phyloP scores from a whole-genome alignment of 2,113 vertebrate species.

The Corynorhinus townsendii region DNA sequence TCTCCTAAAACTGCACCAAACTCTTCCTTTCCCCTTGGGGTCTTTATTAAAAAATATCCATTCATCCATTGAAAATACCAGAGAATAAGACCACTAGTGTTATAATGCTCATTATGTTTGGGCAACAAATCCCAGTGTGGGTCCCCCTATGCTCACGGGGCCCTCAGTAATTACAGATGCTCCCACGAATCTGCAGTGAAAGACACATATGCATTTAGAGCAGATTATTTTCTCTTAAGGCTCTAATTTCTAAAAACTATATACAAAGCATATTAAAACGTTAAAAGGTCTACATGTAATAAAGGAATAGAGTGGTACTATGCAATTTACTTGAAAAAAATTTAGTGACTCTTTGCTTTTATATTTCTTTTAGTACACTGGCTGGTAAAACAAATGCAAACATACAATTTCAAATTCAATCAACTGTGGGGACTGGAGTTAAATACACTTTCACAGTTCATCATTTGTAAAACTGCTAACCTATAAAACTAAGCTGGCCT shows the following conservation, averaged over 20 bases:
- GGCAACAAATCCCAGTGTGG: neutral
- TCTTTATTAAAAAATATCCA: neutral
- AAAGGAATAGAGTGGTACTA: neutral
- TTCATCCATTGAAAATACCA: neutral
- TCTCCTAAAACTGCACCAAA: neutral
- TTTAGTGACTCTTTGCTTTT: neutral
- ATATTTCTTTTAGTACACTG: neutral
- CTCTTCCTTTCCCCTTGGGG: neutral
- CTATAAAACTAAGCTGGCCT: conserved; percentile 28
- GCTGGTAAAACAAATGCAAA: conserved; percentile 17
- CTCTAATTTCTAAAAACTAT: neutral
- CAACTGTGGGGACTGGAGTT: neutral
- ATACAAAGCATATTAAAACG: neutral
- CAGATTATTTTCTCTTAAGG: neutral
- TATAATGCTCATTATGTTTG: neutral
- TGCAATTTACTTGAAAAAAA: neutral
- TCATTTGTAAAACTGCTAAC: neutral
- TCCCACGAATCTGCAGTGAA: neutral
- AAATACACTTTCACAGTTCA: neutral
- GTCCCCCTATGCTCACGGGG: neutral
- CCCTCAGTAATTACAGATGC: neutral
- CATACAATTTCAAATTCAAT: neutral
- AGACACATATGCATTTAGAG: neutral
- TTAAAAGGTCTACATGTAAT: neutral
- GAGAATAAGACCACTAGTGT: neutral